phyloP scores from a whole-genome alignment of 1,140 invertebrate species.

The Venustaconcha ellipsiformis region DNA sequence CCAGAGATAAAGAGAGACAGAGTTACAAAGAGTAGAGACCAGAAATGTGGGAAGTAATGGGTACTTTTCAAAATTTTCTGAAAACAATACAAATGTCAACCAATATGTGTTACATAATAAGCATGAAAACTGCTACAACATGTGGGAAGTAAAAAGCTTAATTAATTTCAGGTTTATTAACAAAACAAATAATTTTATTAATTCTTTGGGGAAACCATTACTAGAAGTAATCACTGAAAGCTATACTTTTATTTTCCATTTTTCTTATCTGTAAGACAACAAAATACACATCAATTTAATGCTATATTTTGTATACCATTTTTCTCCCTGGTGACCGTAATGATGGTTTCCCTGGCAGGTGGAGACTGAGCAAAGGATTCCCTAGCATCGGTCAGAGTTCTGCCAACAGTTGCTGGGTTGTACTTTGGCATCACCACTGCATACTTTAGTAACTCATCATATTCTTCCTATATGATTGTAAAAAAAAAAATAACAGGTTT shows the following conservation, averaged over 20 bases:
- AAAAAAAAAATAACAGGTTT: no score
- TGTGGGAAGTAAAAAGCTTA: background rate
- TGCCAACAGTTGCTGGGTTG: conserved; percentile 39
- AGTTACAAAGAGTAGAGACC: no score
- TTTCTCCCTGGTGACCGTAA: conserved; percentile 18
- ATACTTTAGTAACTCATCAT: conserved; percentile 64
- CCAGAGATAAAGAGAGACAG: no score
- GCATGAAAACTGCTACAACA: no score
- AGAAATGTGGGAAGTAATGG: no score
- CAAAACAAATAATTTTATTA: background rate
- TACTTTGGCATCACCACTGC: conserved; percentile 62
- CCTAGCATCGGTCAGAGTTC: conserved; percentile 40
- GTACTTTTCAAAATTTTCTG: no score
- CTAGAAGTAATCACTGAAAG: background rate
- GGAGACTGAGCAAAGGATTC: conserved; percentile 37
- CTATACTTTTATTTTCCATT: background rate
- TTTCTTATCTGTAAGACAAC: background rate
- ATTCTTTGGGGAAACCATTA: background rate
- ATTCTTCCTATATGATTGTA: conserved; percentile 53
- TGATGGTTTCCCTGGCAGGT: conserved; percentile 20
- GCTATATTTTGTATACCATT: conserved; percentile 4
- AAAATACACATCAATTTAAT: background rate
- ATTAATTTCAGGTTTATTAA: background rate
- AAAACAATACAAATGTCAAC: no score
- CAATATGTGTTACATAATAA: no score